Conservation (phyloP, 2,113 vertebrate genomes). For the Hymenochirus boettgeri region DNA sequence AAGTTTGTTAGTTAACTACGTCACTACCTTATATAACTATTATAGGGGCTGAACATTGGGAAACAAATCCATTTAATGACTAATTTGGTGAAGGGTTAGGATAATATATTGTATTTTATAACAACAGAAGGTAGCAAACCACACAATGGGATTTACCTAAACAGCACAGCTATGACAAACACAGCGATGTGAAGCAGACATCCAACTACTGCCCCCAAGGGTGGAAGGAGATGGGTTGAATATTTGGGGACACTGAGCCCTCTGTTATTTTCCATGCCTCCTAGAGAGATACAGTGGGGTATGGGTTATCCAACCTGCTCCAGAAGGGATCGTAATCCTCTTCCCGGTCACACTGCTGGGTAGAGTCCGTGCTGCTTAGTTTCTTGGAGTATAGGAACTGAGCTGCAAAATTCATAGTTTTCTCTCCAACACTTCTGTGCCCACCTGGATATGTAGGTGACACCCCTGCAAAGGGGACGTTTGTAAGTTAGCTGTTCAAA, state of each 20-base stretch:
- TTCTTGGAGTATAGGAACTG: conserved; percentile 78
- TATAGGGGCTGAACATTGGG: too few relatives aligned
- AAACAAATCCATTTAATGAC: too few relatives aligned
- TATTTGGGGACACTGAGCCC: conserved; percentile 42
- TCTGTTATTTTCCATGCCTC: conserved; percentile 38
- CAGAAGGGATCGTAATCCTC: conserved; percentile 89
- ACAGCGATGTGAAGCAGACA: conserved; percentile 57
- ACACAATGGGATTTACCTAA: conserved; percentile 56
- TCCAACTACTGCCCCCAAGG: conserved; percentile 53
- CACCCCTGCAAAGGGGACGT: neutral
- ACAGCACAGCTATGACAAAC: conserved; percentile 54
- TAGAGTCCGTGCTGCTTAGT: conserved; percentile 63
- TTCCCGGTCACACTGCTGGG: conserved; percentile 54
- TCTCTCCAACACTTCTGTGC: neutral
- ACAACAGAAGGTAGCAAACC: neutral
- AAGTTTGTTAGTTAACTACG: too few relatives aligned
- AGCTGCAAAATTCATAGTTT: conserved; percentile 80
- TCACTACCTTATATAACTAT: too few relatives aligned
- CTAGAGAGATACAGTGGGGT: conserved; percentile 22
- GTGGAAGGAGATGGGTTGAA: conserved; percentile 50
- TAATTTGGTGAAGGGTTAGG: too few relatives aligned
- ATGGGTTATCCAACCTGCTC: conserved; percentile 78
- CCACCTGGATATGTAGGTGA: neutral
- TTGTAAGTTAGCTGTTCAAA: neutral
- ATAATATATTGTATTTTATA: neutral